Percentiles rank a stretch among this genome's conserved stretches.
Conservation (phyloP, 1,140 invertebrate genomes). For the Sogatella furcifera region DNA sequence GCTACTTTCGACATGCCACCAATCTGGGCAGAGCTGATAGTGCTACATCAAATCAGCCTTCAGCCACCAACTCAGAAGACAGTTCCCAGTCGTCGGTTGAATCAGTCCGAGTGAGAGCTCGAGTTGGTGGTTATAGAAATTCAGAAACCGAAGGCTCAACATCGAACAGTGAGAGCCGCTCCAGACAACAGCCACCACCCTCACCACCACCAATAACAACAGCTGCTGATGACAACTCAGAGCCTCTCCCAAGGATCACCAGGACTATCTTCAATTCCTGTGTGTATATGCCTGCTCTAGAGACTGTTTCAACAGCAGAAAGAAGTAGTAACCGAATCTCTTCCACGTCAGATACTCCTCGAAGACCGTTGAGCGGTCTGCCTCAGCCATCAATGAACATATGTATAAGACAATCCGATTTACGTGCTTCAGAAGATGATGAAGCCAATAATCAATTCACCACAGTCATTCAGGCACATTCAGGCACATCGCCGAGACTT, state of each 20-base stretch:
- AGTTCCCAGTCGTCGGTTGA: slow-evolving; percentile 3
- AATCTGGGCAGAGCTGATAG: slow-evolving; percentile 4
- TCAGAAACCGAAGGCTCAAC: not conserved
- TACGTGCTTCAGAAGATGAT: not conserved
- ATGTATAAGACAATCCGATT: not conserved
- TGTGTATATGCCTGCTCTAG: not conserved
- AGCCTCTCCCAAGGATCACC: not conserved
- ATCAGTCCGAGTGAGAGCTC: not conserved
- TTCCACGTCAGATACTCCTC: not conserved
- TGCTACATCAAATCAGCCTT: slow-evolving; percentile 1
- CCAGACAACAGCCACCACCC: not conserved
- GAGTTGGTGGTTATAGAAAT: not conserved
- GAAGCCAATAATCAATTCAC: not conserved
- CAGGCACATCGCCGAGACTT: too few relatives aligned
- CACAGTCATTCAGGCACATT: too few relatives aligned
- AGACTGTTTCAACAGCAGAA: not conserved
- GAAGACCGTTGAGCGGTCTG: not conserved
- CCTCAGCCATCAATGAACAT: not conserved
- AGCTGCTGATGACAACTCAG: not conserved
- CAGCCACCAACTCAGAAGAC: not conserved
- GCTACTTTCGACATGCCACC: not conserved
- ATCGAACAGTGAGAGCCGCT: slow-evolving; percentile 1
- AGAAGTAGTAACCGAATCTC: not conserved
- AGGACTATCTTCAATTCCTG: too few relatives aligned
- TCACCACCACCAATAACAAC: too few relatives aligned